Evolutionary conservation across 2,113 vertebrate genomes (phyloP).

Genomic region (Cisticola juncidis): DNA sequence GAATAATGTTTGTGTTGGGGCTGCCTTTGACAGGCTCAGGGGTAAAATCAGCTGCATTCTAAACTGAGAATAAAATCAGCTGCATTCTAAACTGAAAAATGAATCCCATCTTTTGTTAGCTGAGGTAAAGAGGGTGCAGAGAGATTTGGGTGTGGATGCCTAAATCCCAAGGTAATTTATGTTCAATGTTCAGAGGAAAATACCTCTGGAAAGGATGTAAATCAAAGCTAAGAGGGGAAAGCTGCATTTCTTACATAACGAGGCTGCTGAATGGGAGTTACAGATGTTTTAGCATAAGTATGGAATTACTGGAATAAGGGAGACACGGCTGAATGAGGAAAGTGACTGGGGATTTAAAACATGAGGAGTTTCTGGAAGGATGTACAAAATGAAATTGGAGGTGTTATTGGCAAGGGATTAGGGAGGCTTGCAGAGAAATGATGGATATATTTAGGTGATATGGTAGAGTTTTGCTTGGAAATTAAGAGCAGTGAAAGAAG

Average conservation of each 20-base stretch:
- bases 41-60: neutral
- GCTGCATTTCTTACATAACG: neutral
- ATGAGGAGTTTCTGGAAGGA: neutral
- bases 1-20: neutral
- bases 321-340: neutral
- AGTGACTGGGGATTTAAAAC: conserved; percentile 26
- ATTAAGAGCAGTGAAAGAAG: neutral
- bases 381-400: neutral
- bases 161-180: conserved; percentile 19
- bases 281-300: conserved; percentile 14
- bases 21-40: neutral
- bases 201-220: neutral
- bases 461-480: neutral
- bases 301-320: neutral
- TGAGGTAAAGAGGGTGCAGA: neutral
- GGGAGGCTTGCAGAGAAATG: neutral
- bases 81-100: neutral
- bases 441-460: neutral
- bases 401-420: neutral
- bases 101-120: neutral
- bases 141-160: neutral
- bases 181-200: neutral
- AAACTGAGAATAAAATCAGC: neutral
- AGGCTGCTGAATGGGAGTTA: conserved; percentile 22
- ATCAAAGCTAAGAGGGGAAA: conserved; percentile 20